Conservation (phyloP, 2,888 invertebrate species). For the Sinopyrophorus schimmeli region DNA sequence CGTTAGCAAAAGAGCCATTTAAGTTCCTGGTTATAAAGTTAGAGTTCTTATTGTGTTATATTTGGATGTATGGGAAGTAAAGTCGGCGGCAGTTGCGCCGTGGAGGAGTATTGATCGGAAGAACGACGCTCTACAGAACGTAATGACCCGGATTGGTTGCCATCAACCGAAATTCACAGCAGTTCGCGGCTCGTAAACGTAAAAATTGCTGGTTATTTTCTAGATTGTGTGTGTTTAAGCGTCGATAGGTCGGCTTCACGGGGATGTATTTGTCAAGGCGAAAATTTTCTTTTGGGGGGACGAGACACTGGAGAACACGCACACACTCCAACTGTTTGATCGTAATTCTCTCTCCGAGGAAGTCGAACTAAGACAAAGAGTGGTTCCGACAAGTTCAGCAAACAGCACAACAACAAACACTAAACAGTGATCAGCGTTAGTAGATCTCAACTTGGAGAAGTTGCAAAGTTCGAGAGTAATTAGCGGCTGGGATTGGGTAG, state of each 20-base stretch:
- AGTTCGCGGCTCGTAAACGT: conserved; percentile 51
- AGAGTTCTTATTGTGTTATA: conserved; percentile 25
- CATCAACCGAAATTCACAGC: conserved; percentile 49
- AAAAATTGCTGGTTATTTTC: conserved; percentile 51
- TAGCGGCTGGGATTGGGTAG: conserved; percentile 51
- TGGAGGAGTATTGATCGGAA: conserved; percentile 38
- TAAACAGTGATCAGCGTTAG: conserved; percentile 48
- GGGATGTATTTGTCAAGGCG: conserved; percentile 35
- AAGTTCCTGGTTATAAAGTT: conserved; percentile 18
- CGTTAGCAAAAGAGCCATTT: conserved; percentile 9
- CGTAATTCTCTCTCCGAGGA: conserved; percentile 22
- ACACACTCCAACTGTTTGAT: conserved; percentile 29
- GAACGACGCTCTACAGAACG: conserved; percentile 41
- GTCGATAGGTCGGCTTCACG: conserved; percentile 37
- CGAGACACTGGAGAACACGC: background rate
- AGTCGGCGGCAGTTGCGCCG: conserved; percentile 31
- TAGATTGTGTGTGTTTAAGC: conserved; percentile 46
- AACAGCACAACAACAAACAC: conserved; percentile 50
- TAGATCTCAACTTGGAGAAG: conserved; percentile 33
- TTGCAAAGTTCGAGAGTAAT: conserved; percentile 52
- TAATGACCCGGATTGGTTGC: conserved; percentile 51
- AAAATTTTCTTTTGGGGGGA: conserved; percentile 10
- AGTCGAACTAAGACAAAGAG: conserved; percentile 36
- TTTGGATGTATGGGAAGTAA: too few relatives aligned
- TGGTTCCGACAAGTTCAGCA: conserved; percentile 41